These are phyloP conservation scores for Pollenia angustigena DNA, from an alignment of 2,888 invertebrate species.

Conservation along the genomic window DNA sequence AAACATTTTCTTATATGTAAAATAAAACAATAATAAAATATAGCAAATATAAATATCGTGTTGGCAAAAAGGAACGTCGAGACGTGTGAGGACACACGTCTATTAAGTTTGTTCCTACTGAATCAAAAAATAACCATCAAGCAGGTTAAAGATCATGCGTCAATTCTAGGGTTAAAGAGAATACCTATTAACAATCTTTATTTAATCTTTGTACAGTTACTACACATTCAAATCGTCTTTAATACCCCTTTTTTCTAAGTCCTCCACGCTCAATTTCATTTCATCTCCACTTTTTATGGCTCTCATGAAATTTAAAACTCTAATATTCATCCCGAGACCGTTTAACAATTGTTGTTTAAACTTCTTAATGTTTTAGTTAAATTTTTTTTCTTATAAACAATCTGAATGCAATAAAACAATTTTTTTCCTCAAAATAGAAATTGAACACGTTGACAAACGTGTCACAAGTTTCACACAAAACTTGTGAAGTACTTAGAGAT, in stretches of 20 bases:
- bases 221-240: not conserved
- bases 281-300: conserved; percentile 23
- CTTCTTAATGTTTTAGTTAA: not conserved
- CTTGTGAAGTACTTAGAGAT: conserved; percentile 71
- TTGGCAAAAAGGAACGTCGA: no score
- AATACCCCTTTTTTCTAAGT: not conserved
- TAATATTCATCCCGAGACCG: conserved; percentile 31
- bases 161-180: no score
- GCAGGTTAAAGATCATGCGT: no score
- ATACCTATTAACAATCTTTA: no score
- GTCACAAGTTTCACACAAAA: conserved; percentile 75
- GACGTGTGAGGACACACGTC: no score
- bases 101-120: no score
- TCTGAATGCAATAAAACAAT: conserved; percentile 59
- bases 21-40: no score
- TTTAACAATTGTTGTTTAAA: conserved; percentile 45
- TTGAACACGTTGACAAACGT: conserved; percentile 72
- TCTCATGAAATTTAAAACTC: conserved; percentile 66
- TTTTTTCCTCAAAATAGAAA: conserved; percentile 48
- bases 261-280: conserved; percentile 16
- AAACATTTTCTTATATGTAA: no score
- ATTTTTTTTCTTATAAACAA: conserved; percentile 5
- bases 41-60: no score
- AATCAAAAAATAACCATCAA: no score
- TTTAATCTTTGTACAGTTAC: not conserved